Evolutionary conservation across 2,797 vertebrate genomes (phyloP).

Genomic region (Acanthurus lineatus): DNA sequence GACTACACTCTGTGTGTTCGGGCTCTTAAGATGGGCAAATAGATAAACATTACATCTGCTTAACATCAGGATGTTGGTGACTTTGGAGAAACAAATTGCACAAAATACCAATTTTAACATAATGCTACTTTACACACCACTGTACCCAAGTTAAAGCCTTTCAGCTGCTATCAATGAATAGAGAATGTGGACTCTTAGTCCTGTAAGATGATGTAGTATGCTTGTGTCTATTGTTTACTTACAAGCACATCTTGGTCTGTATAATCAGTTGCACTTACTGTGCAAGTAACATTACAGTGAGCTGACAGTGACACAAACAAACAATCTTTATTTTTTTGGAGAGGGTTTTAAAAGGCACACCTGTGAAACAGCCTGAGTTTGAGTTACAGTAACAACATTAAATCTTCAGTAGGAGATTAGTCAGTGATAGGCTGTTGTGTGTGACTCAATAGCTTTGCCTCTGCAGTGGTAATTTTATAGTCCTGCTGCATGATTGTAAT

Average conservation of each 20-base stretch:
- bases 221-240: neutral
- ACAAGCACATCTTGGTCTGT: neutral
- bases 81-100: no score
- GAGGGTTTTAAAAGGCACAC: constrained; percentile 18
- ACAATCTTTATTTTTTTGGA: neutral
- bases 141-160: neutral
- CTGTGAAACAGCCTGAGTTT: constrained; percentile 1
- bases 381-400: constrained; percentile 41
- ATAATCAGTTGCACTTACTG: neutral
- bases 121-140: no score
- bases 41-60: no score
- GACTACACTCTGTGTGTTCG: no score
- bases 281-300: neutral
- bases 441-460: constrained; percentile 15
- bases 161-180: neutral
- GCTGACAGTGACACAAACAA: neutral
- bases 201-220: neutral
- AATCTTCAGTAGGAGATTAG: constrained; percentile 51
- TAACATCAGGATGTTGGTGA: no score
- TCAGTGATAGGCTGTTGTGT: constrained; percentile 30
- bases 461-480: constrained; percentile 47
- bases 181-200: neutral
- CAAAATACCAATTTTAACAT: no score
- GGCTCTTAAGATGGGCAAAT: no score
- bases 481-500: constrained; percentile 3